These are phyloP conservation scores for Zosterops lateralis DNA, from an alignment of 2,113 vertebrate genomes.

Conservation along the genomic window DNA sequence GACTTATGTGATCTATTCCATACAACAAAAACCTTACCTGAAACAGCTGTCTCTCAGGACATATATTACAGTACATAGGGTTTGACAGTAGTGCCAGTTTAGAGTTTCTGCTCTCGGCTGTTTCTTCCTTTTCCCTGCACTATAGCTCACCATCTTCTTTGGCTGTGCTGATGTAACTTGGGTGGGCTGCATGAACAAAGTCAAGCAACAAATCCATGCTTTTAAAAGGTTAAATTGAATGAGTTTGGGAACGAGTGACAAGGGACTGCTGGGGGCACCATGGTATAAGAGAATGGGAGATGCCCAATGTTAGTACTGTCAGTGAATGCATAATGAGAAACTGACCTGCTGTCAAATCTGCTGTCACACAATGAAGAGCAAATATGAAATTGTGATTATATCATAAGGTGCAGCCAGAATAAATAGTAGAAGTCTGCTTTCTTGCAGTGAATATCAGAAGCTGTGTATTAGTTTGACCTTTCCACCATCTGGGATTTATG, in stretches of 20 bases:
- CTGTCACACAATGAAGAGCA: not conserved
- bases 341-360: not conserved
- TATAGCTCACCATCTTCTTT: not conserved
- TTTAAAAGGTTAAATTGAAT: not conserved
- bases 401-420: not conserved
- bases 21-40: not conserved
- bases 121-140: not conserved
- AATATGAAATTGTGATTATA: not conserved
- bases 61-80: rapidly evolving
- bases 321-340: not conserved
- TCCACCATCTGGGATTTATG: not conserved
- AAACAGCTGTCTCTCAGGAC: not conserved
- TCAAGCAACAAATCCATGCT: not conserved
- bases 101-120: not conserved
- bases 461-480: not conserved
- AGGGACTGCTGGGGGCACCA: not conserved
- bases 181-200: not conserved
- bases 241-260: rapidly evolving
- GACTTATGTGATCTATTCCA: rapidly evolving
- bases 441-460: not conserved
- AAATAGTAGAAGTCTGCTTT: not conserved
- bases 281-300: not conserved
- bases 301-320: not conserved
- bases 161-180: not conserved
- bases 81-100: not conserved